Evolutionary conservation across 2,888 invertebrate genomes (phyloP).

Genomic region (Dendrolimus houi): DNA sequence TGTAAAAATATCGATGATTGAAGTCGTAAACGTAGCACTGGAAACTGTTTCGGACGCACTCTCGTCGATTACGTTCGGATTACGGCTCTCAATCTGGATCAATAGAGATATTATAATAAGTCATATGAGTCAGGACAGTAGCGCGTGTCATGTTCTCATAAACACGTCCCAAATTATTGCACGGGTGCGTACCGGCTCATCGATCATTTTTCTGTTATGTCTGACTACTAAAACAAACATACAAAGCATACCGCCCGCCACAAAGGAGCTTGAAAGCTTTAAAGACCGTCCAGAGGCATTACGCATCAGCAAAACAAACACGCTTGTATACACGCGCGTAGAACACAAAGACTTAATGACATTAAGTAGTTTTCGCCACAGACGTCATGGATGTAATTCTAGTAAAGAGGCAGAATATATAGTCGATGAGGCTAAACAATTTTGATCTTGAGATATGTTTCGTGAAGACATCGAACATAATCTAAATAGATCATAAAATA

Average conservation of each 20-base stretch:
- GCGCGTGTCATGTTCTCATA: constrained; percentile 14
- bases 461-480: constrained; percentile 12
- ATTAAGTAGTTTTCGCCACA: constrained; percentile 9
- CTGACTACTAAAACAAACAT: neutral
- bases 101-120: constrained; percentile 33
- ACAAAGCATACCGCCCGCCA: neutral
- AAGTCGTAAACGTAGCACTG: constrained; percentile 29
- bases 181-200: constrained; percentile 9
- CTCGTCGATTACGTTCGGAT: constrained; percentile 22
- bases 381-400: constrained; percentile 1
- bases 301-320: neutral
- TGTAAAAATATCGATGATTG: constrained; percentile 48
- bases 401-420: neutral
- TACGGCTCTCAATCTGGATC: constrained; percentile 30
- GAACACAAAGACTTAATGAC: constrained; percentile 6
- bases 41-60: constrained; percentile 25
- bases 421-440: neutral
- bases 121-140: constrained; percentile 18
- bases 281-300: neutral
- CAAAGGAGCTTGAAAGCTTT: neutral
- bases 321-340: neutral
- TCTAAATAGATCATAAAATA: constrained; percentile 15
- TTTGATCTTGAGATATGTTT: no score
- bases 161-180: constrained; percentile 19
- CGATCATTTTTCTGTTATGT: constrained; percentile 7